Conservation (phyloP, 1,140 invertebrate species). For the Drosophila aff. region DNA sequence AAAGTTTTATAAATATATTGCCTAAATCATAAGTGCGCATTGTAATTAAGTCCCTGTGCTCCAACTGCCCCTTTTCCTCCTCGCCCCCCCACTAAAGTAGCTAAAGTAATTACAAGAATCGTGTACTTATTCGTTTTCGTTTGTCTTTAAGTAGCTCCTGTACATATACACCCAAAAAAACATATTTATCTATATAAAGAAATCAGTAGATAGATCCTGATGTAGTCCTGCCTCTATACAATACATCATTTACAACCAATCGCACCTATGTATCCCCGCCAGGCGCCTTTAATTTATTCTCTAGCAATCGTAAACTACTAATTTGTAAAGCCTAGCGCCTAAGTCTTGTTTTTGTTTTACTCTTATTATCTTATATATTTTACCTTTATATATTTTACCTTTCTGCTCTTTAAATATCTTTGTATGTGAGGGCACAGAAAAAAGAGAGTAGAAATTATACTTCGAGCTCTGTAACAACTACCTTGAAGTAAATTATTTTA, state of each 20-base stretch:
- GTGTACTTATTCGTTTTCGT: constrained; percentile 78
- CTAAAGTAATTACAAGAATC: constrained; percentile 72
- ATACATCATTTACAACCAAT: constrained; percentile 25
- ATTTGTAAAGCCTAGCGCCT: constrained; percentile 57
- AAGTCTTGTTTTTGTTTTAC: constrained; percentile 60
- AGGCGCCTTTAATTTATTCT: constrained; percentile 71
- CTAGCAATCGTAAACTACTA: constrained; percentile 65
- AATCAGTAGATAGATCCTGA: constrained; percentile 41
- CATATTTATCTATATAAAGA: constrained; percentile 40
- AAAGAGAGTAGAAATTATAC: constrained; percentile 20
- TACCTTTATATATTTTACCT: constrained; percentile 18
- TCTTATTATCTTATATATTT: constrained; percentile 35
- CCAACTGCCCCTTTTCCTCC: constrained; percentile 16
- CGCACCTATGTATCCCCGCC: constrained; percentile 14
- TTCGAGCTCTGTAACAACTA: constrained; percentile 66
- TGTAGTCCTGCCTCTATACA: constrained; percentile 40
- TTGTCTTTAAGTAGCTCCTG: constrained; percentile 67
- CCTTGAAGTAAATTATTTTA: constrained; percentile 65
- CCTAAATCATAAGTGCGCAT: constrained; percentile 56
- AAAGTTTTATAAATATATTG: constrained; percentile 11
- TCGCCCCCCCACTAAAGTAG: constrained; percentile 48
- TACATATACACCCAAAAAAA: constrained; percentile 39
- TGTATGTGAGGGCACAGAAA: constrained; percentile 23
- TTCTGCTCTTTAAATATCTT: constrained; percentile 24
- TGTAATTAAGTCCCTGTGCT: constrained; percentile 70